phyloP scores from a whole-genome alignment of 2,113 vertebrate species.

The Chaetodon auriga region DNA sequence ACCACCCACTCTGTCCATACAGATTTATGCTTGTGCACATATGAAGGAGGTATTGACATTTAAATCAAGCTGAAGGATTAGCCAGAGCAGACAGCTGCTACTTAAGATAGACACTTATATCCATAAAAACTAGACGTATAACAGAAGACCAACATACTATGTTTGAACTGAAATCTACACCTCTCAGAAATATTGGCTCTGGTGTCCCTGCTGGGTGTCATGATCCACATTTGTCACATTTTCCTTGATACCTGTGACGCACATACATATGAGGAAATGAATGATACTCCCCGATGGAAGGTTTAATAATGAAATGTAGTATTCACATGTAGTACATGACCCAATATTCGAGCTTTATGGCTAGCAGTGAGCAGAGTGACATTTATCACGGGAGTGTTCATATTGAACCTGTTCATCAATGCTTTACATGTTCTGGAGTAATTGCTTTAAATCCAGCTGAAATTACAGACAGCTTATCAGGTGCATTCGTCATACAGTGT shows the following conservation, averaged over 20 bases:
- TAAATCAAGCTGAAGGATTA: conserved; percentile 75
- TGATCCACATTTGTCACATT: conserved; percentile 24
- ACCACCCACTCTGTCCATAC: conserved; percentile 58
- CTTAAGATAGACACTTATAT: conserved; percentile 74
- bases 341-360: conserved; percentile 19
- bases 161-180: conserved; percentile 42
- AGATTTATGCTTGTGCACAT: conserved; percentile 64
- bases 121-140: conserved; percentile 62
- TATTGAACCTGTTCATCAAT: conserved; percentile 45
- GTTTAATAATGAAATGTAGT: conserved; percentile 27
- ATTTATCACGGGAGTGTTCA: conserved; percentile 38
- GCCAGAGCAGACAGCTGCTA: conserved; percentile 64
- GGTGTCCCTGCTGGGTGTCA: conserved; percentile 19
- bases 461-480: conserved; percentile 62
- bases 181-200: conserved; percentile 13
- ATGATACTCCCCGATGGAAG: neutral
- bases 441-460: conserved; percentile 61
- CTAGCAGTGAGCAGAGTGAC: conserved; percentile 22
- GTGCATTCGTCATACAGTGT: conserved; percentile 54
- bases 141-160: conserved; percentile 23
- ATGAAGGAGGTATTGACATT: conserved; percentile 78
- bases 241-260: conserved; percentile 19
- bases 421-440: conserved; percentile 59
- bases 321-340: conserved; percentile 38
- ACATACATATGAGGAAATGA: conserved; percentile 15